Evolutionary conservation across 2,888 invertebrate genomes (phyloP).

Genomic region (Tiliacea aurago): DNA sequence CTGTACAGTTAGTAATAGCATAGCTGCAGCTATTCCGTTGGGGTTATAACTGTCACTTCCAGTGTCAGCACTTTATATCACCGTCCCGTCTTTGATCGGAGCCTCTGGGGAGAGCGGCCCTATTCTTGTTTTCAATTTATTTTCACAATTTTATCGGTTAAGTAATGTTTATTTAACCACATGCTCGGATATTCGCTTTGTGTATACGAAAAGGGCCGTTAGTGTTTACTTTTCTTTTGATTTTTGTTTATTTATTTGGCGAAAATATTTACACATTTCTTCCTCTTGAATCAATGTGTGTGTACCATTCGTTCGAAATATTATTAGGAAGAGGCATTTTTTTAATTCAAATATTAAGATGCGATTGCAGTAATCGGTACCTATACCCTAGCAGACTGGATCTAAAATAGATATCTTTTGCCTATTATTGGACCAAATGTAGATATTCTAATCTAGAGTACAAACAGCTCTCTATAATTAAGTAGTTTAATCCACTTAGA

Average conservation of each 20-base stretch:
- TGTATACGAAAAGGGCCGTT: not conserved
- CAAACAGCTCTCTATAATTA: not conserved
- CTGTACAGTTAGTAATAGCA: not conserved
- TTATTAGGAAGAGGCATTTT: not conserved
- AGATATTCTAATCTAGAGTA: not conserved
- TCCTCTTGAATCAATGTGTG: not conserved
- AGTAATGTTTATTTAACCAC: conserved; percentile 51
- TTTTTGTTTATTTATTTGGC: conserved; percentile 6
- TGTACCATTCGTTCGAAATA: not conserved
- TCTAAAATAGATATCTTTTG: not conserved
- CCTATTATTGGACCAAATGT: not conserved
- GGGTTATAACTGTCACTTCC: conserved; percentile 27
- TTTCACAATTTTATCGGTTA: conserved; percentile 46
- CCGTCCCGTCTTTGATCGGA: conserved; percentile 11
- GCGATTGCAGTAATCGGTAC: not conserved
- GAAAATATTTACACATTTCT: not conserved
- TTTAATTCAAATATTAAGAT: not conserved
- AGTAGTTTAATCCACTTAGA: conserved; percentile 8
- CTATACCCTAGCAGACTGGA: not conserved
- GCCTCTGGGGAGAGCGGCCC: conserved; percentile 41
- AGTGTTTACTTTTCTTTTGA: conserved; percentile 16
- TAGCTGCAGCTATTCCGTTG: conserved; percentile 13
- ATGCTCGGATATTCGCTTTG: conserved; percentile 19
- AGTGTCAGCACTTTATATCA: conserved; percentile 22
- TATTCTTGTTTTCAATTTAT: conserved; percentile 58